Evolutionary conservation across 1,140 invertebrate species (phyloP).

Genomic region (Sesamia nonagrioides): DNA sequence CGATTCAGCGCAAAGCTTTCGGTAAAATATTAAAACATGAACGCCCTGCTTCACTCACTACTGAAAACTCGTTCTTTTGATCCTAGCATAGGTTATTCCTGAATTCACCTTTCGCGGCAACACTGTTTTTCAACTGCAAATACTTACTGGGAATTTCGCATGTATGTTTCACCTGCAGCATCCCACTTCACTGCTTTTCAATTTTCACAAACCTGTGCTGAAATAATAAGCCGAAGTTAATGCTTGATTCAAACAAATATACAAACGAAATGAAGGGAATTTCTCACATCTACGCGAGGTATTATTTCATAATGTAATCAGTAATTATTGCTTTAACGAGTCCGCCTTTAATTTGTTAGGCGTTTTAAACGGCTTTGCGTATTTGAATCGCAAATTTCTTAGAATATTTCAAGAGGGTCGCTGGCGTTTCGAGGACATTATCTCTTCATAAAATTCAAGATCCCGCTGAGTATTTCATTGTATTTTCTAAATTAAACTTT

Average conservation of each 20-base stretch:
- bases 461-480: slow-evolving; percentile 78
- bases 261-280: slow-evolving; percentile 38
- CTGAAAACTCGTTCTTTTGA: slow-evolving; percentile 46
- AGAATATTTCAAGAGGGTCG: slow-evolving; percentile 86
- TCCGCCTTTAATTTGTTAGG: slow-evolving; percentile 87
- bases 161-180: slow-evolving; percentile 4
- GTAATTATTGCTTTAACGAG: slow-evolving; percentile 86
- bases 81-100: slow-evolving; percentile 33
- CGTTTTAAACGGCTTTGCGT: slow-evolving; percentile 86
- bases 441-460: slow-evolving; percentile 86
- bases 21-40: slow-evolving; percentile 83
- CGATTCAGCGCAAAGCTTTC: slow-evolving; percentile 73
- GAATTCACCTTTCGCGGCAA: slow-evolving; percentile 28
- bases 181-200: slow-evolving; percentile 17
- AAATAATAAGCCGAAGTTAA: neutral
- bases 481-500: slow-evolving; percentile 77
- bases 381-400: slow-evolving; percentile 88
- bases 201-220: neutral
- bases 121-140: slow-evolving; percentile 39
- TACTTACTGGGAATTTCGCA: slow-evolving; percentile 40
- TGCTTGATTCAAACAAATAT: slow-evolving; percentile 30
- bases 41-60: slow-evolving; percentile 58
- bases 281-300: slow-evolving; percentile 60
- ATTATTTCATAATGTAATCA: slow-evolving; percentile 85
- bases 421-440: slow-evolving; percentile 84